A percentile compares a stretch with the other conserved stretches of the same genome.
phyloP scores from a whole-genome alignment of 23 tunicate genomes.

The Trididemnum clinides region DNA sequence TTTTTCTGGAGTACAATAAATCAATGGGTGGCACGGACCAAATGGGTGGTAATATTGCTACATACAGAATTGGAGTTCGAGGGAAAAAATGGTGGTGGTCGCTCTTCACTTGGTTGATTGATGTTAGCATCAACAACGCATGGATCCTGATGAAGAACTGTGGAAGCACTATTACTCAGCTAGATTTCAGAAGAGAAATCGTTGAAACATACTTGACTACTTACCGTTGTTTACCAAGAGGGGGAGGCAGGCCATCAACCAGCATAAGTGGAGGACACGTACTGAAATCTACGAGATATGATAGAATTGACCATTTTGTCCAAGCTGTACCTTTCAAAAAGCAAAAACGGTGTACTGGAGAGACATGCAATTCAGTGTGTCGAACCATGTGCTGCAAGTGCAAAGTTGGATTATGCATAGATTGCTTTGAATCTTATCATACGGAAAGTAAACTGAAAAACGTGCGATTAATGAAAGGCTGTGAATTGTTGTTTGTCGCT shows the following conservation, averaged over 20 bases:
- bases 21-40: slow-evolving; percentile 9
- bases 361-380: background rate
- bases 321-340: background rate
- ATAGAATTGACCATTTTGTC: background rate
- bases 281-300: background rate
- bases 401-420: slow-evolving; percentile 3
- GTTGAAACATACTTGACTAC: background rate
- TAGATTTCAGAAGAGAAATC: background rate
- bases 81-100: slow-evolving; percentile 9
- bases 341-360: background rate
- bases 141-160: background rate
- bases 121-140: slow-evolving; percentile 8
- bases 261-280: background rate
- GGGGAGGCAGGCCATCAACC: background rate
- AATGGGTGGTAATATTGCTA: background rate
- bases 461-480: no score
- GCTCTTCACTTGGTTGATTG: slow-evolving; percentile 6
- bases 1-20: background rate
- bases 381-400: slow-evolving; percentile 1
- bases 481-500: no score
- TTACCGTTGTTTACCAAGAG: background rate
- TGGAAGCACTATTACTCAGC: background rate
- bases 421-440: background rate
- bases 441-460: no score
- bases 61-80: slow-evolving; percentile 1